Conservation (phyloP, 2,888 invertebrate genomes). For the Polia nebulosa region DNA sequence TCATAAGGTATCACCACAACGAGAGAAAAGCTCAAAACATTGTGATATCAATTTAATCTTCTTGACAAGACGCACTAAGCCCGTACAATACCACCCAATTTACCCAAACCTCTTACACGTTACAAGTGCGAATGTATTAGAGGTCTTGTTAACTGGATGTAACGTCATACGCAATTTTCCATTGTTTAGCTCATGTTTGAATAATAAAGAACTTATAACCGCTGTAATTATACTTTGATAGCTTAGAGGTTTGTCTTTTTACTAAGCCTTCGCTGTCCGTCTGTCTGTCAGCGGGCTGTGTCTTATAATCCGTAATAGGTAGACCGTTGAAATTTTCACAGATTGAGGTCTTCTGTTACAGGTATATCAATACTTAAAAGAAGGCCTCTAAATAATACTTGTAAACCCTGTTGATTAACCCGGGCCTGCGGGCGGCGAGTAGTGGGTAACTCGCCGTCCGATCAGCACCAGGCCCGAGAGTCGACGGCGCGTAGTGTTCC, state of each 20-base stretch:
- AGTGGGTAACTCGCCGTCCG: no score
- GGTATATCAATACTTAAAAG: no score
- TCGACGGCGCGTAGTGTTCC: no score
- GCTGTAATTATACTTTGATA: conserved; percentile 39
- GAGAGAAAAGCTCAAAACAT: conserved; percentile 27
- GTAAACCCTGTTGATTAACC: no score
- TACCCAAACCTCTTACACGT: conserved; percentile 12
- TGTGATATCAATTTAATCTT: conserved; percentile 49
- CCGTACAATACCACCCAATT: background rate
- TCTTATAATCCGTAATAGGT: no score
- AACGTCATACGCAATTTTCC: conserved; percentile 38
- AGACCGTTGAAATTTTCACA: no score
- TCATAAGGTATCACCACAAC: background rate
- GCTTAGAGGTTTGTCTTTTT: background rate
- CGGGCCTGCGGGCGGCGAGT: no score
- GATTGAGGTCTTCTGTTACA: no score
- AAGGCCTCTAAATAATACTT: no score
- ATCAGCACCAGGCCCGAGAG: no score
- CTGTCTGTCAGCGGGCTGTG: no score
- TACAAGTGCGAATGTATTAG: background rate
- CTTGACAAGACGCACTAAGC: conserved; percentile 23
- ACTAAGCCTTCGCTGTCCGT: no score
- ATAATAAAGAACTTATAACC: conserved; percentile 38
- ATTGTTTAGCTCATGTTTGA: conserved; percentile 32
- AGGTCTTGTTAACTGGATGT: conserved; percentile 18